Percentiles rank a stretch among this genome's conserved stretches.
phyloP scores from a whole-genome alignment of 2,797 vertebrate species.

The Rhynchonycteris naso region DNA sequence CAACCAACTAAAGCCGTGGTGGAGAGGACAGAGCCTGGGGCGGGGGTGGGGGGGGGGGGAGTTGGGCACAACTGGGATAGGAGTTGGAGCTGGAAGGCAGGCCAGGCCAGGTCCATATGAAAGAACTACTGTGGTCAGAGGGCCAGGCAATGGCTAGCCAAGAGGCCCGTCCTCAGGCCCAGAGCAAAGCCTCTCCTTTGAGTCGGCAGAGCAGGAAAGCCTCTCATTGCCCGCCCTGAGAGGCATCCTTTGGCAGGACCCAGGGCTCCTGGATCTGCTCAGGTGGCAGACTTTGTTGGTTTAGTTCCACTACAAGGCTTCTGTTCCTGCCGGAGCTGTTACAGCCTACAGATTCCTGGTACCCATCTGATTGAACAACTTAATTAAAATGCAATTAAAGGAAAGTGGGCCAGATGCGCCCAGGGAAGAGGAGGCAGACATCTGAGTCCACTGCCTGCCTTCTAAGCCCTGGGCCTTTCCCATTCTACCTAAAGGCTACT shows the following conservation, averaged over 20 bases:
- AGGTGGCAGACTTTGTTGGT: constrained; percentile 71
- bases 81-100: not conserved
- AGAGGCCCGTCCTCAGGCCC: not conserved
- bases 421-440: not conserved
- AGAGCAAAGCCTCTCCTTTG: not conserved
- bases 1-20: not conserved
- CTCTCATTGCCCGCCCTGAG: not conserved
- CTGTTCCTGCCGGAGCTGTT: constrained; percentile 62
- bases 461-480: not conserved
- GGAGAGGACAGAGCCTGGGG: not conserved
- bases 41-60: too few species aligned
- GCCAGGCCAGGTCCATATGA: not conserved
- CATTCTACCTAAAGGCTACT: not conserved
- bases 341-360: constrained; percentile 70
- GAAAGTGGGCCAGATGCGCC: constrained; percentile 62
- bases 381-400: constrained; percentile 77
- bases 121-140: not conserved
- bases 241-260: not conserved
- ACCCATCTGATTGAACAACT: constrained; percentile 76
- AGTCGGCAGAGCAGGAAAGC: not conserved
- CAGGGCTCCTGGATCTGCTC: not conserved
- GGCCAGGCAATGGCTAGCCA: not conserved
- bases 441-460: not conserved
- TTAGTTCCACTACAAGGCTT: constrained; percentile 78
- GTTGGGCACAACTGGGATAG: not conserved